These are phyloP conservation scores for Acrobasis suavella DNA, from an alignment of 2,888 invertebrate species.

Conservation along the genomic window DNA sequence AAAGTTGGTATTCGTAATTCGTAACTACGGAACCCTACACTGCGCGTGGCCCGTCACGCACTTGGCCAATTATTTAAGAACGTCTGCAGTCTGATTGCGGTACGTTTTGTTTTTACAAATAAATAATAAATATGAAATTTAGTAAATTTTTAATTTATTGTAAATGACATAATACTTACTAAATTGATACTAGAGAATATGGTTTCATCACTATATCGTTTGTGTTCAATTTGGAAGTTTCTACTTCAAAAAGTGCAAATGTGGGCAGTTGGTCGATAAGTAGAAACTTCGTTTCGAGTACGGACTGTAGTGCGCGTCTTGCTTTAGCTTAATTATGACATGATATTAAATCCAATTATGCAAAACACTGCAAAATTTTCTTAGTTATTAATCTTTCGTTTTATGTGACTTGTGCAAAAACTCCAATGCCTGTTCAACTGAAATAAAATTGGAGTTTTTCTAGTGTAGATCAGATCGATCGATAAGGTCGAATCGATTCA, in stretches of 20 bases:
- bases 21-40: too few relatives aligned
- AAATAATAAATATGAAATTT: too few relatives aligned
- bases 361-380: background rate
- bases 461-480: conserved; percentile 1
- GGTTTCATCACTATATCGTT: background rate
- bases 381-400: background rate
- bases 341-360: background rate
- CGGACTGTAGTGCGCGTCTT: too few relatives aligned
- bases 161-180: too few relatives aligned
- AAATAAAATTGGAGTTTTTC: background rate
- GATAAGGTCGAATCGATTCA: conserved; percentile 31
- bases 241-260: too few relatives aligned
- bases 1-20: too few relatives aligned
- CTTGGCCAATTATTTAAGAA: too few relatives aligned
- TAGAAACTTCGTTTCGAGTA: too few relatives aligned
- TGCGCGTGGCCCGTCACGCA: too few relatives aligned
- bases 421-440: background rate
- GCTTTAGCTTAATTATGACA: background rate
- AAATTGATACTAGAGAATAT: background rate
- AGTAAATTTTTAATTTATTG: too few relatives aligned
- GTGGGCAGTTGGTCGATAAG: background rate
- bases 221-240: too few relatives aligned
- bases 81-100: too few relatives aligned
- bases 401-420: background rate
- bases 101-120: background rate